Base-by-base conservation (phyloP, 2,797 vertebrate species). In the Merluccius polli region DNA sequence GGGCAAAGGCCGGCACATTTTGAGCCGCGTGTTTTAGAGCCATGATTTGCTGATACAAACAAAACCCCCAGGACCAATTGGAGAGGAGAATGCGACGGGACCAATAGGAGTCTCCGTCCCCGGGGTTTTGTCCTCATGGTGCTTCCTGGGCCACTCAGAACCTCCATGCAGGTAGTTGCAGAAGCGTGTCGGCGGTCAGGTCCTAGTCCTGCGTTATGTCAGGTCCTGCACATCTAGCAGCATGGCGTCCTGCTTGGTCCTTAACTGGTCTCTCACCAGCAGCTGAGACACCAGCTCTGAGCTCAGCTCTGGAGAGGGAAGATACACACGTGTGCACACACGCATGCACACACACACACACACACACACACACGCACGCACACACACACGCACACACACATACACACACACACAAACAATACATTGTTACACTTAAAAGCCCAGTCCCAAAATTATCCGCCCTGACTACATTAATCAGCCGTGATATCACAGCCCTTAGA, bases 191-290 rank as follows among this genome's bases (percentile, higher is more conserved):
- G 48, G 35, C 0, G 32, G 75, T 77, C 38, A 31, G 27, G 29
- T 63, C 52, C n/a, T 27, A n/a, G 1, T n/a, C 72, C 1, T 72
- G 0, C 59, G 32, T 80, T 84, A 89, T 75, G 90, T 91, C 85
- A 91, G 83, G 82, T 92, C 90, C 79, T 92, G 90, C 33, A 92
- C 89, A 32, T 92, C 91, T 74, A 92, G 83, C 72, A 92, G 84
- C 88, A 93, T 90, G 81, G 91, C 91, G 12, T 93, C 91, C 78
- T 92, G 92, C 82, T 92, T 91, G 2, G 90, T 93, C 79, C 89
- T 91, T 78, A 92, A 81, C 81, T 93, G 90, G 84, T 92, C 92
- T 73, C 92, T 86, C 24, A 89, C 88, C 70, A 92, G 75, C 79
- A 93, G 91, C 69, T 87, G 89, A 68, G 87, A 77, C 74, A 93